Evolutionary conservation across 2,888 invertebrate genomes (phyloP).

Genomic region (Eristalis intricaria): DNA sequence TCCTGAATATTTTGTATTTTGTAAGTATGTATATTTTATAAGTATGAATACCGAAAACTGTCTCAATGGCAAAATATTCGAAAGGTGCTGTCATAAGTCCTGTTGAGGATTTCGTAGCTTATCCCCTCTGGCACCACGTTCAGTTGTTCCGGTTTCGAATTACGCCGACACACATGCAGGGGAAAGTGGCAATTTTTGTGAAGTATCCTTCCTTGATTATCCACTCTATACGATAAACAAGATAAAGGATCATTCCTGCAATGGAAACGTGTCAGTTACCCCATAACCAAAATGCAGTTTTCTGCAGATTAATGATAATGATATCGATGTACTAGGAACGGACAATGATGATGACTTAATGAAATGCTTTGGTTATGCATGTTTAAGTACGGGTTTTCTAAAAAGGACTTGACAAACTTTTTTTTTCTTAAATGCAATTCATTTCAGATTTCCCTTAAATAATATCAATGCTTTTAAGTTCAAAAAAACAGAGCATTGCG

Average conservation of each 20-base stretch:
- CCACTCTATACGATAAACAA: background rate
- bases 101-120: constrained; percentile 67
- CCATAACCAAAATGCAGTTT: background rate
- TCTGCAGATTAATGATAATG: background rate
- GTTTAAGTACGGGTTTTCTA: no score
- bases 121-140: constrained; percentile 72
- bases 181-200: constrained; percentile 66
- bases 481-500: no score
- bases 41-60: background rate
- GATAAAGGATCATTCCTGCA: background rate
- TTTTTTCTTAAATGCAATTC: no score
- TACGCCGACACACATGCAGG: constrained; percentile 67
- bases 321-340: background rate
- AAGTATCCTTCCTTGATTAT: background rate
- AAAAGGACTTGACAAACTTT: no score
- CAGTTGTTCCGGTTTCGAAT: constrained; percentile 74
- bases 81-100: constrained; percentile 4
- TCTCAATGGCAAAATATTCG: constrained; percentile 9
- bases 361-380: no score
- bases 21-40: no score
- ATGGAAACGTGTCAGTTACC: background rate
- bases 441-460: no score
- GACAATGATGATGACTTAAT: no score
- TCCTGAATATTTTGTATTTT: no score
- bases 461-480: no score